These are phyloP conservation scores for Littorina saxatilis DNA, from an alignment of 1,140 invertebrate genomes.

Conservation along the genomic window DNA sequence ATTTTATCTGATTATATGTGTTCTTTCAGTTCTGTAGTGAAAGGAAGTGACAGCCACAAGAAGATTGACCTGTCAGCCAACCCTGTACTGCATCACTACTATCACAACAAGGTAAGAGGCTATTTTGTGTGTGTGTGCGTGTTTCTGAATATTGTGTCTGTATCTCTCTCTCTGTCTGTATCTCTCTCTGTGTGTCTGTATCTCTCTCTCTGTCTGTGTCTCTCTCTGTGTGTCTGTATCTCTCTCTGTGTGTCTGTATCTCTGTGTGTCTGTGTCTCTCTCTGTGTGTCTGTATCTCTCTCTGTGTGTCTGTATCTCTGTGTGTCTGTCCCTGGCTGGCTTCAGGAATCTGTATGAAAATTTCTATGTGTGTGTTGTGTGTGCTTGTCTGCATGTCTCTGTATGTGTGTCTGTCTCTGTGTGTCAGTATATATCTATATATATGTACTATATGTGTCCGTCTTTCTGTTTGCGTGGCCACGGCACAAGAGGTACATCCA, in stretches of 20 bases:
- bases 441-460: too few relatives aligned
- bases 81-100: slow-evolving; percentile 93
- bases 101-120: slow-evolving; percentile 87
- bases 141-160: too few relatives aligned
- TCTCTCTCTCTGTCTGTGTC: neutral
- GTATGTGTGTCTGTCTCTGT: neutral
- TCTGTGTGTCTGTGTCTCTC: neutral
- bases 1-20: too few relatives aligned
- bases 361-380: neutral
- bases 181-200: too few relatives aligned
- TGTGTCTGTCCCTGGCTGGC: neutral
- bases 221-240: neutral
- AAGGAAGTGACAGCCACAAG: slow-evolving; percentile 95
- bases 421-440: neutral
- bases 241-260: too few relatives aligned
- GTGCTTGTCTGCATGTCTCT: neutral
- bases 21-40: slow-evolving; percentile 80
- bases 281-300: too few relatives aligned
- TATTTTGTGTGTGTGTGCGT: neutral
- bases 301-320: neutral
- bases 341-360: neutral
- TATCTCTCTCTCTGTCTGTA: too few relatives aligned
- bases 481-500: too few relatives aligned
- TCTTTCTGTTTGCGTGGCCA: too few relatives aligned
- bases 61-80: slow-evolving; percentile 93